Evolutionary conservation across 2,888 invertebrate species (phyloP), one percentile per base, ranked within the genome.

Genomic region (Parelbella ahira): DNA sequence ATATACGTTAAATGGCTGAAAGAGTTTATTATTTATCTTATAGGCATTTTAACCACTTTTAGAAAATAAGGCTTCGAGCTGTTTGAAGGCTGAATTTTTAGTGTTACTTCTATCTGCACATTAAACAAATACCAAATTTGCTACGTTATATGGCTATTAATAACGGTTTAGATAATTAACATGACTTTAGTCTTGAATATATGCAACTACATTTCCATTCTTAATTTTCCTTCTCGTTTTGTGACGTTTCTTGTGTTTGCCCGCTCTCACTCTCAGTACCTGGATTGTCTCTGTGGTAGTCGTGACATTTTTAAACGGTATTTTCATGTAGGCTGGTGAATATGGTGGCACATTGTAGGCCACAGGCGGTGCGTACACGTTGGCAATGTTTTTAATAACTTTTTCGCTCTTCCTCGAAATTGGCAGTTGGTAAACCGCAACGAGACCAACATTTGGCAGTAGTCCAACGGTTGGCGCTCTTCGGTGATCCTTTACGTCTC

Each of bases 341-440:
- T 39, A 39, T 7, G 19, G 5, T 5, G 25, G 30, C 4, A 15
- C 13, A 23, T 41, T 9, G 19, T 41, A 33, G 12, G 25, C 2
- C 10, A 27, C 7, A 11, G 19, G 8, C 33, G 33, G 27, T 27
- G 33, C 63, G 42, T 77, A 79, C 0, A 56, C 54, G 4, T 50
- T 49, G 0, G 76, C 62, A 24, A 81, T 48, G 30, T 60, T 55
- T 32, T 75, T 71, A 8, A 86, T 80, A 32, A 65, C 53, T 1
- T 58, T 49, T 30, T 63, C 62, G 47, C 74, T 83, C 45, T 64
- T 63, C 21, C 49, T 65, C 0, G 84, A 84, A 23, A 86, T 57
- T 1, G 75, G 75, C 48, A 83, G 86, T 12, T 60, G 59, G 36
- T 86, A 84, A 1, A 81, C 47, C 0, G 76, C 76, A 2, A 73